A percentile compares a stretch with the other conserved stretches of the same genome.
Evolutionary conservation across 1,140 invertebrate genomes (phyloP).

Genomic region (Leptonema lineaticorne): DNA sequence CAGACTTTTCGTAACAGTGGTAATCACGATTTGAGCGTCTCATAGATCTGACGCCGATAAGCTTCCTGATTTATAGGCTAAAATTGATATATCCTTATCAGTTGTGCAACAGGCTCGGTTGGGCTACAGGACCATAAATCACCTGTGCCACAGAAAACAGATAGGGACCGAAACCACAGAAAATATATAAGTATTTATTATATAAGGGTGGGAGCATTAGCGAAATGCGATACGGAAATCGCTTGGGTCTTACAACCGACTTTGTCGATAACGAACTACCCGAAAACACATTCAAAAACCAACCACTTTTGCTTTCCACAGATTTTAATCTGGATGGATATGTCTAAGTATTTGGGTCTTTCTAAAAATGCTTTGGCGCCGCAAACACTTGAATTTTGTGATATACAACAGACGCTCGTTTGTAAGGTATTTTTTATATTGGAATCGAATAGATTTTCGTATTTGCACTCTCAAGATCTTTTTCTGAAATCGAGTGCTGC

Average conservation of each 20-base stretch:
- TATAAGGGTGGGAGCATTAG: neutral
- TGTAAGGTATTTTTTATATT: too few species aligned
- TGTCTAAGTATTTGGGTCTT: too few species aligned
- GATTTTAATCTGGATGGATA: neutral
- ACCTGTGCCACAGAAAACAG: conserved; percentile 12
- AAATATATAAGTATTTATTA: neutral
- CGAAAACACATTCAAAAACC: neutral
- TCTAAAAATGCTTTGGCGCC: neutral
- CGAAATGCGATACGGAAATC: conserved; percentile 13
- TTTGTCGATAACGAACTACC: neutral
- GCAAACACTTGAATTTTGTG: neutral
- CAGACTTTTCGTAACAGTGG: neutral
- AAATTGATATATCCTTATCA: conserved; percentile 38
- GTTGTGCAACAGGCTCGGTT: neutral
- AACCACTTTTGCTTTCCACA: neutral
- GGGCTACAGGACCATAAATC: conserved; percentile 25
- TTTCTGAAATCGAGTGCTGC: neutral
- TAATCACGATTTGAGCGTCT: too few species aligned
- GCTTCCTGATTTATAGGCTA: conserved; percentile 30
- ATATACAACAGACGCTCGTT: neutral
- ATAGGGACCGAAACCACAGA: too few species aligned
- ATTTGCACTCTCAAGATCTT: neutral
- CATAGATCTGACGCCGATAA: conserved; percentile 28
- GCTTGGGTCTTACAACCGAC: neutral
- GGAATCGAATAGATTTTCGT: neutral